Evolutionary conservation across 2,113 vertebrate species (phyloP).

Genomic region (Oryzias woworae): DNA sequence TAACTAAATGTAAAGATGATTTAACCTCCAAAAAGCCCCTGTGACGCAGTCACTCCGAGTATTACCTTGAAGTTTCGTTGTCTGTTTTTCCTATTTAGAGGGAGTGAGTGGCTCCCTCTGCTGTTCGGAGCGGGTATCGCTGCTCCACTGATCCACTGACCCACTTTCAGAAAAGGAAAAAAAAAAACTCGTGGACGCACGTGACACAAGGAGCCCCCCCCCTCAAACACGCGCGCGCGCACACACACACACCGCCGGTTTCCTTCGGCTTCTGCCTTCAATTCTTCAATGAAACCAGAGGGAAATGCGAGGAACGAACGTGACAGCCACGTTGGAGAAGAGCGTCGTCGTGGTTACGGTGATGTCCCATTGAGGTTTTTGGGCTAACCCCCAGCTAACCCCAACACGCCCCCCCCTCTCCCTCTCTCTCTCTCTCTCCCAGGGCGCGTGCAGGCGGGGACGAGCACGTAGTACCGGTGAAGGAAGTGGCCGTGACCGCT

Average conservation of each 20-base stretch:
- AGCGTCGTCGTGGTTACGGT: conserved; percentile 21
- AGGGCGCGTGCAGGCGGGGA: background rate
- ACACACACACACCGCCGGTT: too few relatives aligned
- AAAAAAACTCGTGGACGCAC: conserved; percentile 4
- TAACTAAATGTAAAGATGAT: too few relatives aligned
- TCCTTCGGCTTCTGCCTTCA: too few relatives aligned
- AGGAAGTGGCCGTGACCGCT: conserved; percentile 24
- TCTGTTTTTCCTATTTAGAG: background rate
- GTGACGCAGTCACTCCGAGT: background rate
- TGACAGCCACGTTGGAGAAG: background rate
- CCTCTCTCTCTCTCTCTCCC: background rate
- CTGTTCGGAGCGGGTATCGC: conserved; percentile 14
- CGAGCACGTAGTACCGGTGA: conserved; percentile 25
- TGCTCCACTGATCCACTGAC: conserved; percentile 75
- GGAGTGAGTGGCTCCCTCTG: conserved; percentile 39
- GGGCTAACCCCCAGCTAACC: background rate
- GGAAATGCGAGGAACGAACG: too few relatives aligned
- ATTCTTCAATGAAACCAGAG: too few relatives aligned
- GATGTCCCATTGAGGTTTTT: conserved; percentile 9
- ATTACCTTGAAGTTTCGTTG: background rate
- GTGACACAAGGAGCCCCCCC: conserved; percentile 28
- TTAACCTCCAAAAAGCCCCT: too few relatives aligned
- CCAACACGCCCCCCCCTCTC: background rate
- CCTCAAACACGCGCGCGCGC: too few relatives aligned
- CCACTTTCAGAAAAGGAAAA: conserved; percentile 37